phyloP scores from a whole-genome alignment of 2,888 invertebrate species.

The Amphipyra berbera region DNA sequence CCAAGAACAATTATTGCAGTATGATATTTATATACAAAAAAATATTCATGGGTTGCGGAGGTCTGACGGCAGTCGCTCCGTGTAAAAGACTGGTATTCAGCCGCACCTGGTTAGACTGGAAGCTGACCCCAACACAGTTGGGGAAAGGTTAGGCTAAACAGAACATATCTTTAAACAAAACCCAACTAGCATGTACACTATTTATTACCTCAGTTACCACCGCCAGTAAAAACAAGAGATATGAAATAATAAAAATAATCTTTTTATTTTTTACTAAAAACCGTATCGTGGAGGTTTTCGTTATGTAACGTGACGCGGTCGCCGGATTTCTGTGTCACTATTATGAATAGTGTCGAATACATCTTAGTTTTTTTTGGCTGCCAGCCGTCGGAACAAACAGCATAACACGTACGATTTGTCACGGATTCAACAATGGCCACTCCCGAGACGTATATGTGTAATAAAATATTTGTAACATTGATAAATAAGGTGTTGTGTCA shows the following conservation, averaged over 20 bases:
- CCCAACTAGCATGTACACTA: background rate
- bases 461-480: conserved; percentile 31
- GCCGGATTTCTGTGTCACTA: conserved; percentile 44
- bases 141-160: too few relatives aligned
- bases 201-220: conserved; percentile 10
- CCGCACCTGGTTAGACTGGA: too few relatives aligned
- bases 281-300: conserved; percentile 16
- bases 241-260: conserved; percentile 29
- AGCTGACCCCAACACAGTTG: too few relatives aligned
- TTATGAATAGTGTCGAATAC: conserved; percentile 57
- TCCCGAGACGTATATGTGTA: conserved; percentile 23
- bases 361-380: conserved; percentile 50
- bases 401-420: conserved; percentile 53
- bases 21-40: too few relatives aligned
- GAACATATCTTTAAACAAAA: conserved; percentile 16
- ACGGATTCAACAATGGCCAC: conserved; percentile 49
- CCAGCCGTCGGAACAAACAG: conserved; percentile 28
- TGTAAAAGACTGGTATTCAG: too few relatives aligned
- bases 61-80: too few relatives aligned
- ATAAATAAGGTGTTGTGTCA: conserved; percentile 23
- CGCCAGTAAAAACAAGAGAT: conserved; percentile 18
- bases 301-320: conserved; percentile 18
- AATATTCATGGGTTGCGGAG: too few relatives aligned
- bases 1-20: too few relatives aligned
- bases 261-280: conserved; percentile 35